A percentile compares a stretch with the other conserved stretches of the same genome.
These are phyloP conservation scores for Charanyca ferruginea DNA, from an alignment of 2,888 invertebrate genomes.

Conservation along the genomic window DNA sequence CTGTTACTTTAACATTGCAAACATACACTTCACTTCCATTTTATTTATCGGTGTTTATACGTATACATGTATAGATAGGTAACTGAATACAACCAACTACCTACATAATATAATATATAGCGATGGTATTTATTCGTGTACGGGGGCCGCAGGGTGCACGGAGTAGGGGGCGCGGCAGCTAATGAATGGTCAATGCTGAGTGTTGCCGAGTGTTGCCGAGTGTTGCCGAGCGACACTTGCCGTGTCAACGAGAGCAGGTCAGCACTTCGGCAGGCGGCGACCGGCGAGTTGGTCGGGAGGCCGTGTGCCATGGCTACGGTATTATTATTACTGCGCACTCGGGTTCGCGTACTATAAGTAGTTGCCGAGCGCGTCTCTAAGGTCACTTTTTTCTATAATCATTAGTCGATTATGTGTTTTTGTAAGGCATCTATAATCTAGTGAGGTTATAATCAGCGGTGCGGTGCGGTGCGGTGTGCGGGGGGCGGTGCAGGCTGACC, in stretches of 20 bases:
- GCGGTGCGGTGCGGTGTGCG: neutral
- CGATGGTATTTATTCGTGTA: too few species aligned
- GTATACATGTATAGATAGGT: too few species aligned
- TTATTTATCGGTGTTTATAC: too few species aligned
- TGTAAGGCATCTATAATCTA: constrained; percentile 37
- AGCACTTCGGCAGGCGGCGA: neutral
- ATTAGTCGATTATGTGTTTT: constrained; percentile 55
- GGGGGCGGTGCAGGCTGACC: neutral
- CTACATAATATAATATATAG: too few species aligned
- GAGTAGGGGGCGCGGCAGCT: neutral
- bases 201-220: too few species aligned
- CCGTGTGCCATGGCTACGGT: constrained; percentile 41
- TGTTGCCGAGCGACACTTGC: constrained; percentile 18
- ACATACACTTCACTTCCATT: too few species aligned
- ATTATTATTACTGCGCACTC: constrained; percentile 27
- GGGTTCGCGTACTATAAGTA: constrained; percentile 9
- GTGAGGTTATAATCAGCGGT: constrained; percentile 30
- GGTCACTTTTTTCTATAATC: constrained; percentile 58
- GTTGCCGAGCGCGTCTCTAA: constrained; percentile 47
- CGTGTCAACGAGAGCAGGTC: constrained; percentile 30
- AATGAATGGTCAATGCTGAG: constrained; percentile 25
- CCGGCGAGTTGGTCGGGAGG: constrained; percentile 14
- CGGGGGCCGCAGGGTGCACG: too few species aligned
- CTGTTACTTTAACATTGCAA: too few species aligned
- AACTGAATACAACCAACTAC: too few species aligned